Conservation (phyloP, 2,797 vertebrate genomes). For the Podarcis lilfordi region DNA sequence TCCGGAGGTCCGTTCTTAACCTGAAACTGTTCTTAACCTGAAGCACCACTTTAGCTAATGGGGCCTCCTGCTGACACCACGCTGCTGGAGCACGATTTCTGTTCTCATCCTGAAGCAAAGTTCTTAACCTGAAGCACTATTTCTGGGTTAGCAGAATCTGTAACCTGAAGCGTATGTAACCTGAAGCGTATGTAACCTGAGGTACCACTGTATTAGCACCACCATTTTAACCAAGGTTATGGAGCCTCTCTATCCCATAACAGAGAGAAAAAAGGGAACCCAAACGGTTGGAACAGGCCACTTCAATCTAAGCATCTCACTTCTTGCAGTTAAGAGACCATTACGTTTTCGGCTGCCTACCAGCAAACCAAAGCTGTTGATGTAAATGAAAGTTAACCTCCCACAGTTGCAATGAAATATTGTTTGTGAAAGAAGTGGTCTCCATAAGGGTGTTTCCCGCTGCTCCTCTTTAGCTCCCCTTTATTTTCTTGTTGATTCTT, state of each 20-base stretch:
- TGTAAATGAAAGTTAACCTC: slow-evolving; percentile 4
- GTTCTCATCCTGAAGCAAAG: too few relatives aligned
- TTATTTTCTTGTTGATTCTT: slow-evolving; percentile 18
- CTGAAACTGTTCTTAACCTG: too few relatives aligned
- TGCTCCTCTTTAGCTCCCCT: neutral
- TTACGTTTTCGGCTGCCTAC: neutral
- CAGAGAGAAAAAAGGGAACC: neutral
- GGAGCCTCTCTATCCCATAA: neutral
- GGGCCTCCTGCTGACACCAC: too few relatives aligned
- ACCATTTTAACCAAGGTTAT: neutral
- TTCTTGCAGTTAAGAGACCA: neutral
- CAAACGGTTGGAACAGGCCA: neutral
- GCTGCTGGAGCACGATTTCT: too few relatives aligned
- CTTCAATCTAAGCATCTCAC: neutral
- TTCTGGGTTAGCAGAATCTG: too few relatives aligned
- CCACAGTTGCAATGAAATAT: neutral
- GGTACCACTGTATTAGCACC: neutral
- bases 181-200: too few relatives aligned
- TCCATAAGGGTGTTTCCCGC: neutral
- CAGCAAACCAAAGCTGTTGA: neutral
- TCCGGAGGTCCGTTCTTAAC: too few relatives aligned
- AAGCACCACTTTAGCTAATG: too few relatives aligned
- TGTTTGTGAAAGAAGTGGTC: neutral
- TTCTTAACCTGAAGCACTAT: too few relatives aligned
- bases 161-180: too few relatives aligned